Conservation (phyloP, 2,888 invertebrate genomes). For the Erpobdella octoculata region DNA sequence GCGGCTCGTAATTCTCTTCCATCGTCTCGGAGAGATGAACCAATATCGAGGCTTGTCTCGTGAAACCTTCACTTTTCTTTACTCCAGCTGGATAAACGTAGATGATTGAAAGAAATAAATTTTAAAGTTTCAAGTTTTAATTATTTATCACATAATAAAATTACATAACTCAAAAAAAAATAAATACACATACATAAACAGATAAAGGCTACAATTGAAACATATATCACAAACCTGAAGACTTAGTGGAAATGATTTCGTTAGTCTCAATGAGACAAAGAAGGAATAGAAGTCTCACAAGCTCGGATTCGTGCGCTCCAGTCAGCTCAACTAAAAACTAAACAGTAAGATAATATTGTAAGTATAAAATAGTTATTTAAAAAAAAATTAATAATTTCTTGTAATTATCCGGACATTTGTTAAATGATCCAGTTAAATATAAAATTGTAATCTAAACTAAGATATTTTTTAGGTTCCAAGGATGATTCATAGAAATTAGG, state of each 20-base stretch:
- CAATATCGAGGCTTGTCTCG: neutral
- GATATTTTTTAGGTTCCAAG: too few species aligned
- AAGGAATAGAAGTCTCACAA: slow-evolving; percentile 40
- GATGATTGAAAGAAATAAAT: too few species aligned
- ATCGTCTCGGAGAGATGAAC: neutral
- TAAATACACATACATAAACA: neutral
- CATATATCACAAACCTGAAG: too few species aligned
- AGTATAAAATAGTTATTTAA: too few species aligned
- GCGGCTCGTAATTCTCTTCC: neutral
- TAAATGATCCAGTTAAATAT: too few species aligned
- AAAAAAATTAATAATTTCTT: too few species aligned
- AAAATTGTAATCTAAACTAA: too few species aligned
- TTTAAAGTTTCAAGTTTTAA: too few species aligned
- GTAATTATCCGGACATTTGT: too few species aligned
- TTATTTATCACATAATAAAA: neutral
- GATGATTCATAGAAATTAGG: too few species aligned
- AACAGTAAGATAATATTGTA: slow-evolving; percentile 12
- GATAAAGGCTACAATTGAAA: too few species aligned
- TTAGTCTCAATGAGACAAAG: slow-evolving; percentile 22
- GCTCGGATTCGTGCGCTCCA: slow-evolving; percentile 42
- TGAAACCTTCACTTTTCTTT: neutral
- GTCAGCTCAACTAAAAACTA: slow-evolving; percentile 42
- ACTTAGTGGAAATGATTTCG: neutral
- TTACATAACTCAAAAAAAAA: neutral
- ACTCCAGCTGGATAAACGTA: too few species aligned